Evolutionary conservation across 1,140 invertebrate genomes (phyloP).

Genomic region (Tachypleus tridentatus): DNA sequence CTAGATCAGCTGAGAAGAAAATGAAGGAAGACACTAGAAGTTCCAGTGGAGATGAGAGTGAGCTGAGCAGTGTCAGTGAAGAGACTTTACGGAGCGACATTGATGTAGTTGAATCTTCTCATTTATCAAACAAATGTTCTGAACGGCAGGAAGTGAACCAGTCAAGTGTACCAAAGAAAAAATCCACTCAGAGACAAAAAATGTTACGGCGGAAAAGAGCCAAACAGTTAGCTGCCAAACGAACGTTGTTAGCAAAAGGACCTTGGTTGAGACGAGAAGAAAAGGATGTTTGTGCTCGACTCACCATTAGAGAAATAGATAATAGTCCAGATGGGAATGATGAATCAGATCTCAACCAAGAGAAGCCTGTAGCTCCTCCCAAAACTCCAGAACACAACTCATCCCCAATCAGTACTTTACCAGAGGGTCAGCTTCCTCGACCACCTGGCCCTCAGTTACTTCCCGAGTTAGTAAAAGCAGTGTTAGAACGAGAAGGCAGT

Average conservation of each 20-base stretch:
- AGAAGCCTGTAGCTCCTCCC: too few relatives aligned
- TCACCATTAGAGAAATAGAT: too few relatives aligned
- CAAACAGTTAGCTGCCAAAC: neutral
- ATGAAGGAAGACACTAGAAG: conserved; percentile 28
- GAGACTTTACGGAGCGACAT: conserved; percentile 21
- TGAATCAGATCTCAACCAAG: too few relatives aligned
- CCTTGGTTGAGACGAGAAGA: too few relatives aligned
- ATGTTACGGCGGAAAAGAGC: conserved; percentile 34
- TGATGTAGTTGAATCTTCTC: conserved; percentile 7
- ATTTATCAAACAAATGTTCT: too few relatives aligned
- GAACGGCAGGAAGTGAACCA: too few relatives aligned
- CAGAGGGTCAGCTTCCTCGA: neutral
- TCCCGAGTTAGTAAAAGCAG: conserved; percentile 18
- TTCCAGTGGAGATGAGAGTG: conserved; percentile 21
- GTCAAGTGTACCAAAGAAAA: too few relatives aligned
- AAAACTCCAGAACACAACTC: too few relatives aligned
- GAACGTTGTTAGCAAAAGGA: too few relatives aligned
- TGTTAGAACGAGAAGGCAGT: conserved; percentile 16
- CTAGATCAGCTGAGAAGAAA: conserved; percentile 24
- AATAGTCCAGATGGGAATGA: too few relatives aligned
- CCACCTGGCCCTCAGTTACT: conserved; percentile 12
- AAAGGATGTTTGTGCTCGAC: too few relatives aligned
- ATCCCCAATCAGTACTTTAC: too few relatives aligned
- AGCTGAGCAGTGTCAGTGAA: conserved; percentile 22
- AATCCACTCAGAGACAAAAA: conserved; percentile 28